These are phyloP conservation scores for Gallirallus australis DNA, from an alignment of 2,797 vertebrate species.

Conservation along the genomic window DNA sequence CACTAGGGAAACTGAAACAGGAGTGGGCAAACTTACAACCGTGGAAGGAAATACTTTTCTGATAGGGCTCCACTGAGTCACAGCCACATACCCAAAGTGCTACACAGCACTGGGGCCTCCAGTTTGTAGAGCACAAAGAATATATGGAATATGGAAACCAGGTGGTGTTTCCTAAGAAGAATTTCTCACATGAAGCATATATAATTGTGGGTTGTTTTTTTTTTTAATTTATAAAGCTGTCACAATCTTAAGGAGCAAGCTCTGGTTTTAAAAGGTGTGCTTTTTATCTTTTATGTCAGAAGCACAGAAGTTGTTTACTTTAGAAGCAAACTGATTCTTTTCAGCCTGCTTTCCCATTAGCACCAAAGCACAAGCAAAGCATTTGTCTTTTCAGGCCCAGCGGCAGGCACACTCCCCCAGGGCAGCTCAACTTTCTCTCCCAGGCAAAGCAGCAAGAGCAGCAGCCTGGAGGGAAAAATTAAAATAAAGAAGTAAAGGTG, in stretches of 20 bases:
- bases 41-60: constrained; percentile 11
- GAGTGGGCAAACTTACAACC: neutral
- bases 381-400: constrained; percentile 22
- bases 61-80: neutral
- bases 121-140: neutral
- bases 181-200: neutral
- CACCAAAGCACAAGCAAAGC: constrained; percentile 24
- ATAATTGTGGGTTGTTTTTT: neutral
- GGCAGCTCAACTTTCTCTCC: neutral
- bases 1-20: neutral
- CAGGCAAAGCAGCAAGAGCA: neutral
- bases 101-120: neutral
- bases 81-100: neutral
- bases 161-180: neutral
- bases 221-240: neutral
- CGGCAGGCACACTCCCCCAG: neutral
- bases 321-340: constrained; percentile 51
- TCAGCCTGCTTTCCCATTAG: constrained; percentile 46
- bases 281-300: constrained; percentile 53
- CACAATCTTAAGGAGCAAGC: constrained; percentile 11
- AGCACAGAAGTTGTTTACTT: constrained; percentile 29
- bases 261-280: constrained; percentile 18
- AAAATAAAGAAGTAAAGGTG: neutral
- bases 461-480: neutral
- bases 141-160: neutral